These are phyloP conservation scores for Eupleurogrammus muticus DNA, from an alignment of 2,797 vertebrate genomes.

Conservation along the genomic window DNA sequence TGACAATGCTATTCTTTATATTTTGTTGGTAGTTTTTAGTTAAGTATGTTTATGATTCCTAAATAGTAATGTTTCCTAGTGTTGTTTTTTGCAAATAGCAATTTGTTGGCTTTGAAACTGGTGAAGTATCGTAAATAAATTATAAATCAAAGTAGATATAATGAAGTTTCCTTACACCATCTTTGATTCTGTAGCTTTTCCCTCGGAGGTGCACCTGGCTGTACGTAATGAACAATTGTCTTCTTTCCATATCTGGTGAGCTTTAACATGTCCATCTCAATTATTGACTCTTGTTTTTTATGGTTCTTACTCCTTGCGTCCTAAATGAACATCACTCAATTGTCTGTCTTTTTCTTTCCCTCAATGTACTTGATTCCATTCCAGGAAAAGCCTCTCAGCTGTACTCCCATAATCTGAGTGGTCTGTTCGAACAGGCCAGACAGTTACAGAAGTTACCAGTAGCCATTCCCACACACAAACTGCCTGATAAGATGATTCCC, in stretches of 20 bases:
- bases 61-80: neutral
- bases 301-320: neutral
- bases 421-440: constrained; percentile 95
- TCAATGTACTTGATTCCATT: neutral
- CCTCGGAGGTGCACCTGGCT: constrained; percentile 97
- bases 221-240: constrained; percentile 98
- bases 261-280: neutral
- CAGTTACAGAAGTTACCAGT: constrained; percentile 97
- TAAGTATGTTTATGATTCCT: neutral
- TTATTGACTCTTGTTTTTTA: neutral
- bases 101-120: too few relatives aligned
- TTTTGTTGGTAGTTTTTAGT: neutral
- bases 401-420: constrained; percentile 95
- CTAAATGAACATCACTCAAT: neutral
- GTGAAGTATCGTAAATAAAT: too few relatives aligned
- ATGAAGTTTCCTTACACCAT: too few relatives aligned
- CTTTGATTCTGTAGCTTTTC: constrained; percentile 86
- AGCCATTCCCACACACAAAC: constrained; percentile 96
- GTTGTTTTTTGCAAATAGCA: too few relatives aligned
- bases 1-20: neutral
- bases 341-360: neutral
- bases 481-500: constrained; percentile 95
- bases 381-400: constrained; percentile 98
- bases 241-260: constrained; percentile 97
- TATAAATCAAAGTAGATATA: too few relatives aligned